Base-by-base conservation (phyloP, 2,113 vertebrate species). In the Sialia sialis region DNA sequence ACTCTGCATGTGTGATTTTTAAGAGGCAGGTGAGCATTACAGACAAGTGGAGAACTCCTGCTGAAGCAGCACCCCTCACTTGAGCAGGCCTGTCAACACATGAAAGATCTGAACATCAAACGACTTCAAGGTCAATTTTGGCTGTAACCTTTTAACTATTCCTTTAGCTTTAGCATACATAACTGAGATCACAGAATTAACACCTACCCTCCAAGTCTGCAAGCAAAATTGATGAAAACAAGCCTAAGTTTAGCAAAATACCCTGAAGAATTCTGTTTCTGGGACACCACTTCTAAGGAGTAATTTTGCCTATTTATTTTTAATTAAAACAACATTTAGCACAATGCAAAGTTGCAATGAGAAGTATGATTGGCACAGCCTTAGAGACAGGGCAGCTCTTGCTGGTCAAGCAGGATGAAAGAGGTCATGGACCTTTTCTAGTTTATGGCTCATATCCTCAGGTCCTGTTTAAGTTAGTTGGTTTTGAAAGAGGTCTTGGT, bases 101-200 rank as follows among this genome's bases (percentile, higher is more conserved):
- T 78, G 73, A 73, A 87, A 72, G 82, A 91, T 62, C 4, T 59
- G 75, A 92, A 92, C 87, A 94, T 96, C 96, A 96, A 93, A 96
- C 4, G 3, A 10, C 26, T 83, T 93, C 80, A 87, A 95, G 87
- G 78, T 74, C 84, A 59, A 8, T 63, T 94, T 89, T 84, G 94
- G 96, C 79, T 95, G n/a, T 89, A 95, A 95, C 49, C 85, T 96
- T 97, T 93, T 69, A 92, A 95, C 64, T 89, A 69, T 82, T 85
- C 51, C 87, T 95, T 95, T 60, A 77, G 81, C 86, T 97, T 95
- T 84, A 93, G 87, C 64, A 16, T 63, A 93, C 44, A 3, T 43
- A 89, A 84, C 63, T 32, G 64, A 92, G 68, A 92, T 78, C 67
- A 76, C 74, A 94, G 76, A 69, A 95, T 3, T 91, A 59, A 92